phyloP scores from a whole-genome alignment of 1,140 invertebrate genomes.

The Aphaenogaster floridana region DNA sequence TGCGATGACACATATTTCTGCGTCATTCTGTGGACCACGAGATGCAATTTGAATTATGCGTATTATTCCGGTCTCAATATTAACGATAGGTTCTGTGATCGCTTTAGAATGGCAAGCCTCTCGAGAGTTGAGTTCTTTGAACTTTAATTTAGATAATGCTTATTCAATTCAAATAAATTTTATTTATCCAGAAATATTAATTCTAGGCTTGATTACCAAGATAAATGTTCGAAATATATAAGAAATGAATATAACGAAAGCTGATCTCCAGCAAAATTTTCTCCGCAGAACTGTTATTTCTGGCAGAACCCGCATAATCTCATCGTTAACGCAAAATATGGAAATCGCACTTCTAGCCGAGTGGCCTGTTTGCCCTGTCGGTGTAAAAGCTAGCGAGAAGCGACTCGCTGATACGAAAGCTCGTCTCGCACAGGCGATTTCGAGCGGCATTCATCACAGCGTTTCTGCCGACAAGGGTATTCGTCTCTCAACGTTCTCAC shows the following conservation, averaged over 20 bases:
- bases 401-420: conserved; percentile 38
- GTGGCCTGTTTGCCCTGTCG: conserved; percentile 36
- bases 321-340: conserved; percentile 38
- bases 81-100: neutral
- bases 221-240: neutral
- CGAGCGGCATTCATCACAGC: conserved; percentile 8
- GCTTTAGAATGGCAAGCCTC: conserved; percentile 2
- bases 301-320: conserved; percentile 21
- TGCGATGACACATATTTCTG: neutral
- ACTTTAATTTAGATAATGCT: conserved; percentile 16
- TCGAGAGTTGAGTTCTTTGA: conserved; percentile 7
- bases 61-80: conserved; percentile 11
- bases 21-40: neutral
- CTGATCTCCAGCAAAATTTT: conserved; percentile 19
- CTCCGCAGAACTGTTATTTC: conserved; percentile 10
- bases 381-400: conserved; percentile 51
- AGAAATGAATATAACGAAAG: conserved; percentile 2
- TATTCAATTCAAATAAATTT: neutral
- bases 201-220: neutral
- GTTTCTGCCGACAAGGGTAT: conserved; percentile 65
- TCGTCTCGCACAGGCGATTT: conserved; percentile 7
- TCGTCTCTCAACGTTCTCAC: conserved; percentile 73
- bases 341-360: conserved; percentile 16
- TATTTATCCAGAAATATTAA: conserved; percentile 13
- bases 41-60: conserved; percentile 37